These are phyloP conservation scores for Pinctada fucata DNA, from an alignment of 2,888 invertebrate species.

Conservation along the genomic window DNA sequence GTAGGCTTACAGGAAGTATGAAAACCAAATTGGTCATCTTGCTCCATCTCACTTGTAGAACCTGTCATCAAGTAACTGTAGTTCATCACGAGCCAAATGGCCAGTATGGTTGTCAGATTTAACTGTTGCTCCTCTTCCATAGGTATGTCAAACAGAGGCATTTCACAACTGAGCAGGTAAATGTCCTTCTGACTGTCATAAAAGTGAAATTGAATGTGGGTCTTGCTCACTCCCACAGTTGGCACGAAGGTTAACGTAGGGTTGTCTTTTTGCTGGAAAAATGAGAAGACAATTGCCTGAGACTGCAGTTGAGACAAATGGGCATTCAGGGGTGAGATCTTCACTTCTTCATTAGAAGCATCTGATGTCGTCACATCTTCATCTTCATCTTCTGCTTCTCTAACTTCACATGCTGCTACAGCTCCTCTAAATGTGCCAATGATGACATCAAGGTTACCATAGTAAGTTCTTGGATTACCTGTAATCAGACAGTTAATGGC, in stretches of 20 bases:
- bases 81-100: constrained; percentile 5
- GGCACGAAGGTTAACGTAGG: neutral
- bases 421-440: constrained; percentile 8
- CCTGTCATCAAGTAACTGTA: neutral
- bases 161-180: neutral
- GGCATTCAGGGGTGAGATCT: neutral
- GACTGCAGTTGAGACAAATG: neutral
- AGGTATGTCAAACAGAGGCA: neutral
- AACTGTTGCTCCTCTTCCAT: neutral
- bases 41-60: neutral
- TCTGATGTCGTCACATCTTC: neutral
- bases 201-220: neutral
- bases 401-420: neutral
- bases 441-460: neutral
- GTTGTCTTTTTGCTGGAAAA: constrained; percentile 1
- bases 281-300: constrained; percentile 5
- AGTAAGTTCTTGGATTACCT: neutral
- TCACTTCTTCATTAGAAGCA: neutral
- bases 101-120: neutral
- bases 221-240: constrained; percentile 2
- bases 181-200: constrained; percentile 2
- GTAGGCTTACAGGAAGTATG: too few species aligned
- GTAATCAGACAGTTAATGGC: too few species aligned
- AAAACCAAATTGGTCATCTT: neutral
- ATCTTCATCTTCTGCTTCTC: neutral